A percentile compares a stretch with the other conserved stretches of the same genome.
These are phyloP conservation scores for Gallirallus australis DNA, from an alignment of 2,797 vertebrate genomes.

Conservation along the genomic window DNA sequence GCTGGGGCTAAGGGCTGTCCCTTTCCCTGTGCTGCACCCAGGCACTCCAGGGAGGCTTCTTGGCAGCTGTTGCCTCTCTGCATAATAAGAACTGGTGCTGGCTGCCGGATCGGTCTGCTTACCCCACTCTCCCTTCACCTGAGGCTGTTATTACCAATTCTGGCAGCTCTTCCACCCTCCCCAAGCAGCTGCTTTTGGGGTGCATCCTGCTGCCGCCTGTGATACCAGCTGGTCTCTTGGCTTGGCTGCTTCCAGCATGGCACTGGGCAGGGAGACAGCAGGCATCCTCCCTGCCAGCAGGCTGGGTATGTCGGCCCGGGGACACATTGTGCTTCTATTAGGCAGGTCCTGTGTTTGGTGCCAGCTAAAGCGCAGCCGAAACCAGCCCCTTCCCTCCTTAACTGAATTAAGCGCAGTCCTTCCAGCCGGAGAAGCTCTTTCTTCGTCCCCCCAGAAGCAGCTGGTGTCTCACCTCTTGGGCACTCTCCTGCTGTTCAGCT, in stretches of 20 bases:
- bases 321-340: neutral
- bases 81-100: neutral
- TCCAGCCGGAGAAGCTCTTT: neutral
- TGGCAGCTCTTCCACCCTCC: neutral
- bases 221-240: neutral
- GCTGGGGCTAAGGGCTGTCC: too few species aligned
- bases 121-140: neutral
- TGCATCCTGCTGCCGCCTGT: neutral
- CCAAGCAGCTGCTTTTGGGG: neutral
- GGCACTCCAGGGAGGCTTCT: neutral
- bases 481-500: neutral
- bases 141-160: neutral
- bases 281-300: neutral
- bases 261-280: neutral
- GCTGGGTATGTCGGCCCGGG: neutral
- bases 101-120: neutral
- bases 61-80: neutral
- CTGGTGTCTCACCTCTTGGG: neutral
- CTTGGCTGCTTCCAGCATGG: neutral
- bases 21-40: rapidly evolving
- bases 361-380: neutral
- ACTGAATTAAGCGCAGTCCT: neutral
- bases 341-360: neutral
- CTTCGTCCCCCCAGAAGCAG: rapidly evolving
- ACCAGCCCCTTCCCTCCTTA: neutral